Evolutionary conservation across 2,113 vertebrate species (phyloP).

Genomic region (Symphodus melops): DNA sequence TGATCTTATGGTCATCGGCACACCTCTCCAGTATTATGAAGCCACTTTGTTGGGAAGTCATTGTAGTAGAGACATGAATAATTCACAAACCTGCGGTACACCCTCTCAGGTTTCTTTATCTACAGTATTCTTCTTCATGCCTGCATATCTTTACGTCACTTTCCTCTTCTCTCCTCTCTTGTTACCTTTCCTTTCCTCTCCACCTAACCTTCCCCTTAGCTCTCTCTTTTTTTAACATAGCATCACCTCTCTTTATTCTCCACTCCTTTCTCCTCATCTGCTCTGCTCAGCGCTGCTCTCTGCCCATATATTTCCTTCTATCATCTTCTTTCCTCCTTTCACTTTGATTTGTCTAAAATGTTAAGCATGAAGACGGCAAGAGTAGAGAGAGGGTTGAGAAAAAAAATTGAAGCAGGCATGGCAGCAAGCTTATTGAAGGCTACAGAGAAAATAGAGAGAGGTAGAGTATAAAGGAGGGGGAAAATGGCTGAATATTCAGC

Average conservation of each 20-base stretch:
- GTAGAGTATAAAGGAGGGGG: conserved; percentile 7
- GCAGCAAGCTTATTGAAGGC: conserved; percentile 44
- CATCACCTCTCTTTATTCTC: conserved; percentile 34
- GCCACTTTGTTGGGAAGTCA: conserved; percentile 38
- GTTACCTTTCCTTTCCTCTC: neutral
- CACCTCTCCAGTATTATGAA: conserved; percentile 18
- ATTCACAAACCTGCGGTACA: conserved; percentile 43
- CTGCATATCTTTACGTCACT: conserved; percentile 27
- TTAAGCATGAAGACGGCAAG: conserved; percentile 50
- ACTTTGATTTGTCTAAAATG: conserved; percentile 67
- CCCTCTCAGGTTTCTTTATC: conserved; percentile 38
- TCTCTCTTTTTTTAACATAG: conserved; percentile 18
- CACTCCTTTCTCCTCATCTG: conserved; percentile 16
- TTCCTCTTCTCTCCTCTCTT: conserved; percentile 16
- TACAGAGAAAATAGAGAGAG: conserved; percentile 3
- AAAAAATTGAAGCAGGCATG: conserved; percentile 19
- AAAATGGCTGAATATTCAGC: conserved; percentile 41
- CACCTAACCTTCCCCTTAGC: conserved; percentile 1
- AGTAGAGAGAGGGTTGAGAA: conserved; percentile 11
- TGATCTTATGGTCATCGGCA: conserved; percentile 32
- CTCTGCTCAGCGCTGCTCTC: conserved; percentile 23
- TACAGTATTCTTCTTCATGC: conserved; percentile 36
- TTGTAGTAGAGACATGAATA: conserved; percentile 51
- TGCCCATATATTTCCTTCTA: conserved; percentile 14
- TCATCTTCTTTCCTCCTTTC: conserved; percentile 41